These are phyloP conservation scores for Harpagus bidentatus DNA, from an alignment of 2,113 vertebrate species.

Conservation along the genomic window DNA sequence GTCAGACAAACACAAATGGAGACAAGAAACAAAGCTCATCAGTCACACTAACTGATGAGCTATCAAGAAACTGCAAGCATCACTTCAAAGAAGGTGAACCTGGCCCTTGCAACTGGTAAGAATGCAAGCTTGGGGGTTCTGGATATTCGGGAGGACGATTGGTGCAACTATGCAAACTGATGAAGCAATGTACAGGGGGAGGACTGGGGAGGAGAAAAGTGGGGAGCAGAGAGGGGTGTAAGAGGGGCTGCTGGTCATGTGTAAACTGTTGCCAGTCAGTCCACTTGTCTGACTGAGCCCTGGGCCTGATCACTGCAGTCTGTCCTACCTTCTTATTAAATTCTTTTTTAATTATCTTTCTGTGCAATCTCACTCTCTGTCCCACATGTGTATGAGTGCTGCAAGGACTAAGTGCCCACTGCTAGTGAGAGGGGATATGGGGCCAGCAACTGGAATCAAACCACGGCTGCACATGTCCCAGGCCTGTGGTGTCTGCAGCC, in stretches of 20 bases:
- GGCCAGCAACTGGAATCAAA: neutral
- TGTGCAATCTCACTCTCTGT: neutral
- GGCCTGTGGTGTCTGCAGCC: neutral
- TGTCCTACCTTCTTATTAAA: neutral
- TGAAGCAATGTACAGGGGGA: neutral
- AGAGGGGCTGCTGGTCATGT: neutral
- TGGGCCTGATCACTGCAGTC: neutral
- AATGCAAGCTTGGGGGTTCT: neutral
- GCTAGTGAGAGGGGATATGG: neutral
- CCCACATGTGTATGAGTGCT: fast-evolving
- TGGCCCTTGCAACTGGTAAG: neutral
- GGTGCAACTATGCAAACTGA: neutral
- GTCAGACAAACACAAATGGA: neutral
- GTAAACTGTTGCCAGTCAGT: neutral
- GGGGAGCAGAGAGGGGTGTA: neutral
- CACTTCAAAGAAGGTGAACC: neutral
- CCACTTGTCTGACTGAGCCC: neutral
- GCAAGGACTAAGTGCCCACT: neutral
- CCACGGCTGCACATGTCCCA: neutral
- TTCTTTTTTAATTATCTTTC: neutral
- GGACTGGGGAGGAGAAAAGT: neutral
- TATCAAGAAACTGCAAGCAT: neutral
- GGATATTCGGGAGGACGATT: neutral
- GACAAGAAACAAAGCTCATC: neutral
- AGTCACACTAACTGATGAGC: neutral